phyloP scores from a whole-genome alignment of 2,113 vertebrate genomes.

The Plectropomus leopardus region DNA sequence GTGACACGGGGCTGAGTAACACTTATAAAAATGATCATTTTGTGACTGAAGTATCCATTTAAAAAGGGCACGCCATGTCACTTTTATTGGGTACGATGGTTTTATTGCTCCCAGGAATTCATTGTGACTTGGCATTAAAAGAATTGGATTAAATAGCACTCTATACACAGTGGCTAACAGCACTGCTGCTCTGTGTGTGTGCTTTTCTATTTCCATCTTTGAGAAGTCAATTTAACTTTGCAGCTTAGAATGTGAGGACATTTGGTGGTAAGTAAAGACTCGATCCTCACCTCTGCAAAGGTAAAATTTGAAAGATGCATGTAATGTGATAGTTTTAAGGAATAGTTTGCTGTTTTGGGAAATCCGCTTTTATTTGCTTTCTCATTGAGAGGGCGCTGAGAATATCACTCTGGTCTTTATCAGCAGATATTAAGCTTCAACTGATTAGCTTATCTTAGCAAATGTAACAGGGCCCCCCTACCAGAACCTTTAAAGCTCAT shows the following conservation, averaged over 20 bases:
- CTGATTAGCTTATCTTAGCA: too few species aligned
- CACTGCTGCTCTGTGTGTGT: background rate
- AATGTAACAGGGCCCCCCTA: too few species aligned
- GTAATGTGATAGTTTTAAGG: background rate
- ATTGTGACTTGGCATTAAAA: background rate
- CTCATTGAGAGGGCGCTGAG: background rate
- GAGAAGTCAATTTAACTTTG: background rate
- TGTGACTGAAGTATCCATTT: too few species aligned
- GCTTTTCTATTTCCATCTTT: background rate
- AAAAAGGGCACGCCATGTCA: background rate
- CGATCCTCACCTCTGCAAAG: background rate
- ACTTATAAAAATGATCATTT: too few species aligned
- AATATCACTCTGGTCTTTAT: background rate
- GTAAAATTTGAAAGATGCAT: too few species aligned
- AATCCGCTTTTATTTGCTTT: background rate
- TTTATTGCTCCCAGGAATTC: background rate
- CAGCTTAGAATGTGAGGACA: background rate
- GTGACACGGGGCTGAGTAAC: too few species aligned
- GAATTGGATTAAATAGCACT: constrained; percentile 14
- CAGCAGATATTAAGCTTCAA: background rate
- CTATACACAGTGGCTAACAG: background rate
- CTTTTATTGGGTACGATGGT: background rate
- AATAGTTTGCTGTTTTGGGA: background rate
- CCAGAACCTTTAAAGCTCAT: too few species aligned
- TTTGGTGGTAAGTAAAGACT: background rate